Conservation (phyloP, 2,113 vertebrate genomes). For the Ariopsis seemanni region DNA sequence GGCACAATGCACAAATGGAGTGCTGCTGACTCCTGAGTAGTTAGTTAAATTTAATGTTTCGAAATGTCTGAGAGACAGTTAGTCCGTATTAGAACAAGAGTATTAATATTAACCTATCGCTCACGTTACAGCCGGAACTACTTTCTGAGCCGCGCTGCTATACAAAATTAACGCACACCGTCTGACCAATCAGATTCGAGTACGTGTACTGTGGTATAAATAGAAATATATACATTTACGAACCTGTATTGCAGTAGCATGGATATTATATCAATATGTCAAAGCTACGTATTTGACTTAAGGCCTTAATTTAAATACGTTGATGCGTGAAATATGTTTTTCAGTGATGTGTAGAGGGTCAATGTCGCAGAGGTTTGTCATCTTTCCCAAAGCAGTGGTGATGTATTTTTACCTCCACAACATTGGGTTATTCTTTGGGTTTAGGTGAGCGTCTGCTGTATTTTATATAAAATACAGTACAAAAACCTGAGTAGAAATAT, state of each 20-base stretch:
- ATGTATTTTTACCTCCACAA: too few species aligned
- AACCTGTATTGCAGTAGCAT: background rate
- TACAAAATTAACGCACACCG: background rate
- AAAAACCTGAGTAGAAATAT: background rate
- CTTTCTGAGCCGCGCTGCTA: background rate
- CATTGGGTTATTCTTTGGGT: background rate
- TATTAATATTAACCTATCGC: too few species aligned
- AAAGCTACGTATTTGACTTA: background rate
- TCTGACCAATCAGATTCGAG: background rate
- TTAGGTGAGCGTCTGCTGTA: background rate
- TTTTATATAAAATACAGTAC: background rate
- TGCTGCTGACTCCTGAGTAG: too few species aligned
- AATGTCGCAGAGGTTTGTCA: too few species aligned
- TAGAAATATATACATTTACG: background rate
- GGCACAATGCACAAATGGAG: too few species aligned
- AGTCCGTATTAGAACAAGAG: background rate
- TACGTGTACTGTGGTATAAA: background rate
- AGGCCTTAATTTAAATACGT: background rate
- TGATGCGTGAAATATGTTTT: background rate
- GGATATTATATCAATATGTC: background rate
- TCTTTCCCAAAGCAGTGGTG: too few species aligned
- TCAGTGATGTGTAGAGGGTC: background rate
- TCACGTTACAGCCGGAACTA: too few species aligned
- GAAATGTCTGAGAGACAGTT: background rate
- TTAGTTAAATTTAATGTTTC: too few species aligned